Evolutionary conservation across 2,888 invertebrate genomes (phyloP), one percentile per base, ranked within the genome.

Genomic region (Itoplectis maculator): DNA sequence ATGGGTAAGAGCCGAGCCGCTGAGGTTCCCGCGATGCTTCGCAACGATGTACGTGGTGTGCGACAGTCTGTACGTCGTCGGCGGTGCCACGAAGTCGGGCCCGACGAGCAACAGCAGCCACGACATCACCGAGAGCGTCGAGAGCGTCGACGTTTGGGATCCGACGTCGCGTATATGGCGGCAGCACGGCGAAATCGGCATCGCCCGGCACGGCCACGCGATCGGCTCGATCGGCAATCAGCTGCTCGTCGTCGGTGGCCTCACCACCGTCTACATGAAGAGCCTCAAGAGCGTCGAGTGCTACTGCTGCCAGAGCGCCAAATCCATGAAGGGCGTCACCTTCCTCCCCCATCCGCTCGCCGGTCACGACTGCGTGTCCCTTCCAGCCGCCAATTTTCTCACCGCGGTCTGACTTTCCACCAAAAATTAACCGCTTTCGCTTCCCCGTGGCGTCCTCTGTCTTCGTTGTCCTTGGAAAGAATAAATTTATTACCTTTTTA

Each of bases 241-340:
- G 87, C 94, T 96, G 84, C 92, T 96, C 78, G 94, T 96, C 61
- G 94, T 95, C 73, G 96, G 95, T 63, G 96, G 96, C 35, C 94
- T 95, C 8, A 95, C 95, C 0, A 95, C 95, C 0, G 94, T 94
- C 80, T 95, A 95, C 89, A 95, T 94, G 95, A 94, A 94, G 59
- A 95, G 95, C 0, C 91, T 96, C 20, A 95, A 94, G 88, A 95
- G 94, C 86, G 95, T 95, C 37, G 96, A 96, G 90, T 95, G 95
- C 59, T 96, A 94, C 87, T 95, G 95, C 89, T 95, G 94, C 85
- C 94, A 95, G 88, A 93, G 95, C 77, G 94, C 85, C 37, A 89
- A 87, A 78, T 95, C 95, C 95, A 94, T 95, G 82, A 93, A 95
- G 81, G 95, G 95, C 2, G 94, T 96, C 20, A 94, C 95, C 1